phyloP scores from a whole-genome alignment of 2,888 invertebrate species.

The Platycheirus rosarum region DNA sequence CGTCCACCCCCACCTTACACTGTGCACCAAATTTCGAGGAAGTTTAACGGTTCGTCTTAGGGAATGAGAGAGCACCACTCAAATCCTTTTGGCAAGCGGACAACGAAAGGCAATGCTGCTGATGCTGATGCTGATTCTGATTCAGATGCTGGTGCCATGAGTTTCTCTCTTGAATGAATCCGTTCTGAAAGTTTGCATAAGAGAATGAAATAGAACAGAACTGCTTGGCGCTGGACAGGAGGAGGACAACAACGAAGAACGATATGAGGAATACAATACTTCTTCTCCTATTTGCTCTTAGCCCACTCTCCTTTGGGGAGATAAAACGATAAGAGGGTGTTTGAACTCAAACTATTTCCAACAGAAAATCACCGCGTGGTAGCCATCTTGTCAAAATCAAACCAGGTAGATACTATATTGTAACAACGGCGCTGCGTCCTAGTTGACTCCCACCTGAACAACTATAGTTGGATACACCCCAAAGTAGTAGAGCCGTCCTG shows the following conservation, averaged over 20 bases:
- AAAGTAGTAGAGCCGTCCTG: not conserved
- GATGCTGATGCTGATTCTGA: conserved; percentile 49
- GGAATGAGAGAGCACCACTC: conserved; percentile 40
- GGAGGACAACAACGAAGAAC: conserved; percentile 39
- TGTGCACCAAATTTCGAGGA: conserved; percentile 64
- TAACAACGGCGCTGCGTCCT: conserved; percentile 22
- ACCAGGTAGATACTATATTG: conserved; percentile 37
- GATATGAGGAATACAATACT: conserved; percentile 62
- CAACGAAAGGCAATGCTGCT: conserved; percentile 49
- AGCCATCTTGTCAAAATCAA: conserved; percentile 63
- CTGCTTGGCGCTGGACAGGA: conserved; percentile 56
- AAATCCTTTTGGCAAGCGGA: conserved; percentile 60
- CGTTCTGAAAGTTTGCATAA: conserved; percentile 66
- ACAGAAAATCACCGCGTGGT: conserved; percentile 57
- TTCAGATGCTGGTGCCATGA: conserved; percentile 66
- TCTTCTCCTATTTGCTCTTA: conserved; percentile 43
- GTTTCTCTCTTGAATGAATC: conserved; percentile 71
- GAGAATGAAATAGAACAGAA: conserved; percentile 55
- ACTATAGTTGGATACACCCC: conserved; percentile 12
- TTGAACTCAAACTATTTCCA: conserved; percentile 39
- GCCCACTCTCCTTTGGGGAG: conserved; percentile 26
- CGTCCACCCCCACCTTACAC: conserved; percentile 20
- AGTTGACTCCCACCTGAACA: conserved; percentile 40
- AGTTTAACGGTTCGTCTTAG: conserved; percentile 55
- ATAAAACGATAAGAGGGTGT: not conserved